Conservation (phyloP, 2,888 invertebrate species). For the Cheiracanthium punctorium region DNA sequence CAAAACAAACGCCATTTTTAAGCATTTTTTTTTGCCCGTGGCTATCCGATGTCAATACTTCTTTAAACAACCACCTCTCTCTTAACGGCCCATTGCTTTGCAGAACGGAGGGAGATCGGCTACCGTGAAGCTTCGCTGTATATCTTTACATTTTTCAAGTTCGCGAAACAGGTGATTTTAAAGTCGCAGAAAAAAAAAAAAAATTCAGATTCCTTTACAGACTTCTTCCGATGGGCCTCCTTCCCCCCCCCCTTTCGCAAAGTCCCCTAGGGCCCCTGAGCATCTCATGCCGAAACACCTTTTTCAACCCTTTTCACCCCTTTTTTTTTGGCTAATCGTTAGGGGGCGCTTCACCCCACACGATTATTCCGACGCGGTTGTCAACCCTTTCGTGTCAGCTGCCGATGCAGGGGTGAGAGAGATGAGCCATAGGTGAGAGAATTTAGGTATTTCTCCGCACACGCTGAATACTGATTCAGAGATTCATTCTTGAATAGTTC, state of each 20-base stretch:
- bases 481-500: not conserved
- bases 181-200: too few relatives aligned
- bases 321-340: constrained; percentile 15
- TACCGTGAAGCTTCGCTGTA: too few relatives aligned
- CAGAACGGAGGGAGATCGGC: too few relatives aligned
- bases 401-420: not conserved
- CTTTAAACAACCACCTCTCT: too few relatives aligned
- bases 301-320: constrained; percentile 52
- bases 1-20: too few relatives aligned
- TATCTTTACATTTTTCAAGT: too few relatives aligned
- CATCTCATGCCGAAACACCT: constrained; percentile 36
- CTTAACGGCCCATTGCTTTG: too few relatives aligned
- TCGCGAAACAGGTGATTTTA: not conserved
- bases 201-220: not conserved
- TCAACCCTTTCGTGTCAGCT: constrained; percentile 41
- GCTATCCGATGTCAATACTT: too few relatives aligned
- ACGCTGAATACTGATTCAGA: not conserved
- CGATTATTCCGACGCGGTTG: constrained; percentile 31
- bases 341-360: not conserved
- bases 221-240: not conserved
- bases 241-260: constrained; percentile 21
- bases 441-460: not conserved
- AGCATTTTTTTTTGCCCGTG: too few relatives aligned
- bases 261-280: constrained; percentile 50
- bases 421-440: not conserved